These are phyloP conservation scores for Suillia variegata DNA, from an alignment of 2,888 invertebrate species.

Conservation along the genomic window DNA sequence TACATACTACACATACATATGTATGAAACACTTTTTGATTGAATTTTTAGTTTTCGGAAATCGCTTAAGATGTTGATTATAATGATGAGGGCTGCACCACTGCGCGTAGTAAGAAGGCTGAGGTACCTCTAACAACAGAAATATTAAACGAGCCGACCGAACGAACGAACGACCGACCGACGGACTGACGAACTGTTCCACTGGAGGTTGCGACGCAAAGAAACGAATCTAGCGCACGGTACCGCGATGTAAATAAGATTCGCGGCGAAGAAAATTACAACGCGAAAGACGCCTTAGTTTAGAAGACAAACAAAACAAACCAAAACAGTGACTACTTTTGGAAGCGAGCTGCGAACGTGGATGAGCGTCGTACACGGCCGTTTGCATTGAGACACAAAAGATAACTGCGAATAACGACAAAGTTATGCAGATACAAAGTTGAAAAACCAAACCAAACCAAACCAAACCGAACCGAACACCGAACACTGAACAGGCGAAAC, in stretches of 20 bases:
- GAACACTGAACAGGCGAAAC: too few species aligned
- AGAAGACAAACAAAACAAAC: too few species aligned
- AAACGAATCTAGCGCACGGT: not conserved
- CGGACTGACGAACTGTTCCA: not conserved
- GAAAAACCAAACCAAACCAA: conserved; percentile 1
- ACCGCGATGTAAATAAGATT: not conserved
- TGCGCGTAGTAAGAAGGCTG: too few species aligned
- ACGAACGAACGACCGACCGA: too few species aligned
- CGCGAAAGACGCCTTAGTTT: not conserved
- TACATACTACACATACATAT: too few species aligned
- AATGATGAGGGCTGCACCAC: not conserved
- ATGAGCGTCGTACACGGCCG: not conserved
- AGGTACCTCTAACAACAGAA: too few species aligned
- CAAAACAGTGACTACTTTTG: too few species aligned
- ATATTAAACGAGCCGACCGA: too few species aligned
- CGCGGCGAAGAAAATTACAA: too few species aligned
- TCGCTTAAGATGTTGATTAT: not conserved
- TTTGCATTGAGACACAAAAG: conserved; percentile 31
- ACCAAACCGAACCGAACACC: not conserved
- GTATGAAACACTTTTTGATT: too few species aligned
- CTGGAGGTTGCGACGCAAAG: not conserved
- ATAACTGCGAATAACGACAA: conserved; percentile 46
- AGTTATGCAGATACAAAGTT: conserved; percentile 24
- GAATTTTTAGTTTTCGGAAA: not conserved
- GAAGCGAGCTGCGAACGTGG: too few species aligned